Percentiles rank a stretch among this genome's conserved stretches.
Evolutionary conservation across 2,888 invertebrate species (phyloP).

Genomic region (Coenonympha arcania): DNA sequence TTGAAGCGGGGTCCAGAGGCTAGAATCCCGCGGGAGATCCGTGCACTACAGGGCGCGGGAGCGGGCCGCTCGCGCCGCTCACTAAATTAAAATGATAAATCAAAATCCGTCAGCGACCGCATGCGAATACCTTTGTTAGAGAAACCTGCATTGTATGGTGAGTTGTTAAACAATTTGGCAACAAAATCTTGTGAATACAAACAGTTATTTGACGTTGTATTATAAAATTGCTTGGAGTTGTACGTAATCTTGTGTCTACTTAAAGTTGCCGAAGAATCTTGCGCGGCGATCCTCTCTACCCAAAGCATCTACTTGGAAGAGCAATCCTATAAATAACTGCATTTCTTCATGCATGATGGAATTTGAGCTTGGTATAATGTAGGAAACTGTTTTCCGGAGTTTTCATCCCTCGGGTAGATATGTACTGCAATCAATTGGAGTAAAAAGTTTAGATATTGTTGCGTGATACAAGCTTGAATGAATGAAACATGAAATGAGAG

Average conservation of each 20-base stretch:
- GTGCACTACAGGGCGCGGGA: constrained; percentile 32
- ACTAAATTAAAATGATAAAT: constrained; percentile 72
- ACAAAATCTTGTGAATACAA: too few species aligned
- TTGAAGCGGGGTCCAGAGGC: constrained; percentile 47
- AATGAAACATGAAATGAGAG: neutral
- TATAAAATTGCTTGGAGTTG: too few species aligned
- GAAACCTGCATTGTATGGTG: neutral
- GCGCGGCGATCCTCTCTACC: too few species aligned
- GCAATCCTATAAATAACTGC: too few species aligned
- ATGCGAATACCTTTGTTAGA: constrained; percentile 6
- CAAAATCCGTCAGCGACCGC: constrained; percentile 54
- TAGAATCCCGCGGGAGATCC: constrained; percentile 44
- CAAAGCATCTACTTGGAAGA: too few species aligned
- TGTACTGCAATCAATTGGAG: neutral
- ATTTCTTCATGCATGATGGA: too few species aligned
- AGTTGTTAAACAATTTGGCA: neutral
- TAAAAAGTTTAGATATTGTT: neutral
- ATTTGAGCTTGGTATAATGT: too few species aligned
- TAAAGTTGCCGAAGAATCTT: too few species aligned
- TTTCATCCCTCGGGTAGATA: neutral
- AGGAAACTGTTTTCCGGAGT: neutral
- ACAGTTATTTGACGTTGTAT: too few species aligned
- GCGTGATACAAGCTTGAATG: neutral
- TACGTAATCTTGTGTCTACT: too few species aligned
- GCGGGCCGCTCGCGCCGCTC: constrained; percentile 55